phyloP scores from a whole-genome alignment of 2,113 vertebrate genomes.

The Geothlypis trichas region DNA sequence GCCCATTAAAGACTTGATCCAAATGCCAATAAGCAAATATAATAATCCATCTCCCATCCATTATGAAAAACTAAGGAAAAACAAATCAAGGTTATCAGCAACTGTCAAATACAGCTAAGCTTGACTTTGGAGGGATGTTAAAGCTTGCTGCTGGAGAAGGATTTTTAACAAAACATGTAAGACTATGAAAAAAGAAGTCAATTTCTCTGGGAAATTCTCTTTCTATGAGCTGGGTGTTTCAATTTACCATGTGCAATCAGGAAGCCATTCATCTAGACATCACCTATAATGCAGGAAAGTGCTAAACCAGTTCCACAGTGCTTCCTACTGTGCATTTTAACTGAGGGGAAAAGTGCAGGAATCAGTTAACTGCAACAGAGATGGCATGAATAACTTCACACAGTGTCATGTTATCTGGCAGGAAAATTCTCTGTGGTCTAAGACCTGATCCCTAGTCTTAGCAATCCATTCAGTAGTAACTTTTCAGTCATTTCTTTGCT shows the following conservation, averaged over 20 bases:
- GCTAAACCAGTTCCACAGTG: constrained; percentile 27
- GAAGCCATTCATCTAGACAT: constrained; percentile 49
- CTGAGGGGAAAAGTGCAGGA: background rate
- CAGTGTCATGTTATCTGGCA: background rate
- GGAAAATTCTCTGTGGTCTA: background rate
- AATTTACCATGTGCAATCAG: constrained; percentile 23
- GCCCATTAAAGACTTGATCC: constrained; percentile 20
- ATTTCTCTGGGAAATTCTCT: background rate
- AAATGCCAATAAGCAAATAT: background rate
- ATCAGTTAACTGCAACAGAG: background rate
- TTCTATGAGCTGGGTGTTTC: background rate
- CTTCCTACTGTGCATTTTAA: constrained; percentile 34
- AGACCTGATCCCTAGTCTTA: background rate
- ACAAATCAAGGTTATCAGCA: background rate
- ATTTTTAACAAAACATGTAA: constrained; percentile 31
- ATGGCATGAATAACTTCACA: constrained; percentile 12
- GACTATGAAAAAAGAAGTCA: background rate
- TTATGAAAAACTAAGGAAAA: background rate
- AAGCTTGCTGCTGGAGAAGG: background rate
- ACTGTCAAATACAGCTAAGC: background rate
- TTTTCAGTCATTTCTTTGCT: background rate
- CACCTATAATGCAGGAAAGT: constrained; percentile 29
- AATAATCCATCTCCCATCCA: background rate
- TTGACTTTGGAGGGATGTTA: background rate
- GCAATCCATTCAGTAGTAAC: background rate